Base-by-base conservation (phyloP, 2,797 vertebrate species). In the Darevskia nairensis region DNA sequence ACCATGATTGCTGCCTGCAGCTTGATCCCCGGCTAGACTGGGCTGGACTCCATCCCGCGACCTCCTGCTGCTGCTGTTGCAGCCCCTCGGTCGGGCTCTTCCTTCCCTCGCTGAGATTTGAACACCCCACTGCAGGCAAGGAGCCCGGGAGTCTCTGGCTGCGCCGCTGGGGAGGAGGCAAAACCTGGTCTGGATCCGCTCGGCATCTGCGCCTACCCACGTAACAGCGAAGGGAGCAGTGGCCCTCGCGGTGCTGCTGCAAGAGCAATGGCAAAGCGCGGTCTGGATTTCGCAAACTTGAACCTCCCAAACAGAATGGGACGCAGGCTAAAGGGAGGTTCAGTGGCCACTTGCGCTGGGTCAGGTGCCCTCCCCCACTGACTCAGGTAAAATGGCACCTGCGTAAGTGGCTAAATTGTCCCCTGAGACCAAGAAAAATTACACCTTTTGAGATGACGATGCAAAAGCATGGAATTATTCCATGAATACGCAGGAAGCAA, bases 131-230 rank as follows among this genome's bases (percentile, higher is more conserved):
- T 66, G 44, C 5, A 85, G 64, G 86, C 61, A 76, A 78, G 77
- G 68, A 92, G 86, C 92, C 87, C 64, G 90, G 90, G 93, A 92
- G 87, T 69, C 84, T 69, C 88, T 50, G 44, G 82, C 84, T 46
- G 79, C 13, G 93, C 82, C 88, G 90, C 86, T 82, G 66, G 85
- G 93, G 85, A 80, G 85, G 90, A 93, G 82, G 83, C 90, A 96
- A 96, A 96, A 95, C 82, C 94, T 91, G 94, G 95, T 83, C 94
- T 94, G 93, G 89, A 81, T 3, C 3, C 2, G 0, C 59, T 80
- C 41, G 4, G 88, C 88, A 3, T n/a, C 59, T 41, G 23, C 86
- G 55, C 77, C 81, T 55, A 55, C 89, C 69, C 68, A 74, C 85
- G n/a, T 35, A 1, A 44, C 13, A 29, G 68, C 19, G 68, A 23